phyloP scores from a whole-genome alignment of 1,140 invertebrate species.

The Tachypleus tridentatus region DNA sequence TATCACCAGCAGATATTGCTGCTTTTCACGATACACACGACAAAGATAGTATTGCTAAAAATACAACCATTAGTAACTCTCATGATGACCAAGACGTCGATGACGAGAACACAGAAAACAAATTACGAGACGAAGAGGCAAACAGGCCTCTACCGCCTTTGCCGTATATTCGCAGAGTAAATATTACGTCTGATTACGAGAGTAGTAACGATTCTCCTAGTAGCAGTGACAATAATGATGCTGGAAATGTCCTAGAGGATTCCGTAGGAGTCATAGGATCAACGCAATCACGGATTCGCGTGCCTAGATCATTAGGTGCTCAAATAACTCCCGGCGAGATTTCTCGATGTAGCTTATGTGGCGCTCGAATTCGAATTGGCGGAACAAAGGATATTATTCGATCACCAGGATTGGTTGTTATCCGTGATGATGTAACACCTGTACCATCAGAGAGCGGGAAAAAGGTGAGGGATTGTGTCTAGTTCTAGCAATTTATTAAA shows the following conservation, averaged over 20 bases:
- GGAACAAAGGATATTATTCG: no score
- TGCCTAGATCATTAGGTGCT: constrained; percentile 8
- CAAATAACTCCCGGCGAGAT: no score
- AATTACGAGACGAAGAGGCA: constrained; percentile 8
- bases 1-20: constrained; percentile 22
- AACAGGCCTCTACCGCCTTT: constrained; percentile 8
- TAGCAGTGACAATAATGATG: constrained; percentile 29
- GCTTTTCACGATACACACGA: constrained; percentile 16
- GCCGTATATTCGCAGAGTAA: constrained; percentile 22
- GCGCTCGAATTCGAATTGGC: neutral
- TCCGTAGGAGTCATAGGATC: no score
- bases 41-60: constrained; percentile 14
- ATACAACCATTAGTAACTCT: neutral
- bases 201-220: constrained; percentile 36
- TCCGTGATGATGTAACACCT: no score
- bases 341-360: neutral
- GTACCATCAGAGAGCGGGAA: no score
- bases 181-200: constrained; percentile 39
- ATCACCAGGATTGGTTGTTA: no score
- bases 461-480: no score
- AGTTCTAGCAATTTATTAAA: no score
- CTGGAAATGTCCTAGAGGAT: neutral
- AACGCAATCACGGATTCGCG: constrained; percentile 1
- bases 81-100: constrained; percentile 11
- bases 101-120: constrained; percentile 10